Percentiles rank a stretch among this genome's conserved stretches.
Conservation (phyloP, 2,113 vertebrate genomes). For the Felis chaus region DNA sequence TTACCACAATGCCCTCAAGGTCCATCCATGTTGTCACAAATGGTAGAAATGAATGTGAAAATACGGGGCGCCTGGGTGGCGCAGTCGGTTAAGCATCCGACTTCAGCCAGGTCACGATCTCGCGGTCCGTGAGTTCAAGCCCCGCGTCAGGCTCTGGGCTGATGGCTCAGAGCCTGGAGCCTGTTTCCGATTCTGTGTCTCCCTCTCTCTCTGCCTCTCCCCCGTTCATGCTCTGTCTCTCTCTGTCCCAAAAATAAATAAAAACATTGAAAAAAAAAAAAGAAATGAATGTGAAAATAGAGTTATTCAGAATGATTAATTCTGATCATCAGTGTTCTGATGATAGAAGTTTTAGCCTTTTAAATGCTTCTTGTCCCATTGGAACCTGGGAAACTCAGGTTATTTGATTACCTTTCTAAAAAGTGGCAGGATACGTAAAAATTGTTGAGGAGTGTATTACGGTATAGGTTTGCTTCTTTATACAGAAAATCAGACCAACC, state of each 20-base stretch:
- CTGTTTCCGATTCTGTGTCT: no score
- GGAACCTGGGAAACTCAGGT: neutral
- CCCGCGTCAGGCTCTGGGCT: no score
- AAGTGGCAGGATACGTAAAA: neutral
- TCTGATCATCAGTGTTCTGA: neutral
- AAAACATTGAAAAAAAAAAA: no score
- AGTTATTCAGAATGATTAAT: neutral
- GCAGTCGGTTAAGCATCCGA: no score
- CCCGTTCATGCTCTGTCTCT: no score
- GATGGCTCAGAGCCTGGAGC: no score
- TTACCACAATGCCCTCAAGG: neutral
- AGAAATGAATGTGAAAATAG: neutral
- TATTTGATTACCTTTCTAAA: constrained; percentile 19
- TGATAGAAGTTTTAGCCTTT: neutral
- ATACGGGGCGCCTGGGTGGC: neutral
- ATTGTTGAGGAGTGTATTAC: neutral
- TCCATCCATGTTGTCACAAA: neutral
- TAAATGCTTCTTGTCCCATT: neutral
- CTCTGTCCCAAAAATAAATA: no score
- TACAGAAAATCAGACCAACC: neutral
- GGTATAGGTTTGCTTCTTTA: neutral
- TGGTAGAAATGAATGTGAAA: neutral
- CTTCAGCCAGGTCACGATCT: no score
- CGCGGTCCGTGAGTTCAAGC: no score
- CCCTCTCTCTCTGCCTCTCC: no score